phyloP scores from a whole-genome alignment of 2,888 invertebrate genomes.

The Pollenia angustigena region DNA sequence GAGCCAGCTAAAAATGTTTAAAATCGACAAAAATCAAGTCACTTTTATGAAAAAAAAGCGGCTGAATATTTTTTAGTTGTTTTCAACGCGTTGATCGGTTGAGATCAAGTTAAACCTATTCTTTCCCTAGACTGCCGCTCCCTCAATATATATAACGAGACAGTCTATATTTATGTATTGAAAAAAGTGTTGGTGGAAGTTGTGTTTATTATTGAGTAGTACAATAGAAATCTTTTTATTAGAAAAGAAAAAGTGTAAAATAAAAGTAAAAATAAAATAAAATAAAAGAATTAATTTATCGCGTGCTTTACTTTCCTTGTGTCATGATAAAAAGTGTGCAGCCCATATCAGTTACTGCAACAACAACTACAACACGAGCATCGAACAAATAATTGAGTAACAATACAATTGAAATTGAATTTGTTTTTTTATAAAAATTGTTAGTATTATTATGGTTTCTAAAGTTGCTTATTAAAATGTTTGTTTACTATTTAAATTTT shows the following conservation, averaged over 20 bases:
- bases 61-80: slow-evolving; percentile 65
- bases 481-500: slow-evolving; percentile 19
- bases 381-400: slow-evolving; percentile 41
- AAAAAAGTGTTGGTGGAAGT: slow-evolving; percentile 35
- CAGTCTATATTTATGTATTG: slow-evolving; percentile 28
- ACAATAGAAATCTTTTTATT: slow-evolving; percentile 16
- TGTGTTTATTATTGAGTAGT: slow-evolving; percentile 14
- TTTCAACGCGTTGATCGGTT: slow-evolving; percentile 68
- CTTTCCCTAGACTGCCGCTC: neutral
- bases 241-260: slow-evolving; percentile 20
- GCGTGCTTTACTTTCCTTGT: slow-evolving; percentile 48
- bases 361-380: slow-evolving; percentile 30
- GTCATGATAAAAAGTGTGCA: slow-evolving; percentile 44
- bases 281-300: slow-evolving; percentile 32
- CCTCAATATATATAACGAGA: neutral
- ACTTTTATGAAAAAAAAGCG: slow-evolving; percentile 40
- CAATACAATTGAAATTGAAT: slow-evolving; percentile 52
- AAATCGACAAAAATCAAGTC: slow-evolving; percentile 25
- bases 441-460: slow-evolving; percentile 9
- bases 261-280: slow-evolving; percentile 26
- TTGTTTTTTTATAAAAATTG: slow-evolving; percentile 20
- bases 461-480: neutral
- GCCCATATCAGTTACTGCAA: slow-evolving; percentile 21
- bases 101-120: slow-evolving; percentile 45
- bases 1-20: slow-evolving; percentile 15